phyloP scores from a whole-genome alignment of 2,888 invertebrate species.

The Craniophora ligustri region DNA sequence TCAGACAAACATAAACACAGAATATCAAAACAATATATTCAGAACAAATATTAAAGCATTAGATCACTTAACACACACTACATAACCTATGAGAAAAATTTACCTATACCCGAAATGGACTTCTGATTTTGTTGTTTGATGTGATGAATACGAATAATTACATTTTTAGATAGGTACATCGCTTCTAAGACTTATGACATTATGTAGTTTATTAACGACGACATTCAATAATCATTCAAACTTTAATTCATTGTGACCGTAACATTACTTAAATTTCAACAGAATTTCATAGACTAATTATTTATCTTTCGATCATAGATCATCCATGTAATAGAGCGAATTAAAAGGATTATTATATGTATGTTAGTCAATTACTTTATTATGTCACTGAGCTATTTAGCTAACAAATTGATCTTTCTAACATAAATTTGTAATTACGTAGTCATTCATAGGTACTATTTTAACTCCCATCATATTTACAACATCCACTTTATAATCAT shows the following conservation, averaged over 20 bases:
- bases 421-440: constrained; percentile 27
- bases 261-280: constrained; percentile 8
- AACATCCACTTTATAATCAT: constrained; percentile 7
- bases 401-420: constrained; percentile 16
- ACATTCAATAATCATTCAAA: too few species aligned
- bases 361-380: constrained; percentile 18
- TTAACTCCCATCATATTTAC: constrained; percentile 33
- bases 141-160: too few species aligned
- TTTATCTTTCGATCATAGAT: not conserved
- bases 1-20: constrained; percentile 19
- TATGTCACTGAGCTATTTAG: constrained; percentile 22
- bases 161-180: constrained; percentile 10
- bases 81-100: constrained; percentile 20
- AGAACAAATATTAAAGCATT: constrained; percentile 40
- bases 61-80: constrained; percentile 24
- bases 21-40: constrained; percentile 17
- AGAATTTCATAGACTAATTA: constrained; percentile 4
- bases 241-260: constrained; percentile 21
- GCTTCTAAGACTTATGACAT: constrained; percentile 18
- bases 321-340: constrained; percentile 1
- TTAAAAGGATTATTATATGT: not conserved
- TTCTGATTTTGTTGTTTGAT: constrained; percentile 26
- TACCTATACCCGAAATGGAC: constrained; percentile 22
- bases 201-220: constrained; percentile 7
- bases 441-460: constrained; percentile 18